Conservation (phyloP, 2,113 vertebrate genomes). For the Speoplatyrhinus poulsoni region DNA sequence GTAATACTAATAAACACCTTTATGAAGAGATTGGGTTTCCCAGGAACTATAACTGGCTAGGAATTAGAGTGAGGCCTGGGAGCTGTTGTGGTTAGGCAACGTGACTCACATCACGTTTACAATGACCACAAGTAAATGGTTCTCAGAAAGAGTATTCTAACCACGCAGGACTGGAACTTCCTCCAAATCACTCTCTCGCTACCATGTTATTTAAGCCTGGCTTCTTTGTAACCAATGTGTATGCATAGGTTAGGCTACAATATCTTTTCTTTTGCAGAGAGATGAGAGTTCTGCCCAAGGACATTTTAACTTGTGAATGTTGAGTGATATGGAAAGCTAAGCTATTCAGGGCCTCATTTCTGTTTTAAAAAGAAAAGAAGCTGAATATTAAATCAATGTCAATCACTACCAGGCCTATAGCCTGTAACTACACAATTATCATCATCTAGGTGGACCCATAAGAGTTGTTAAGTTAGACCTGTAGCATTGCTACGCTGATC, state of each 20-base stretch:
- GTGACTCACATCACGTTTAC: constrained; percentile 1
- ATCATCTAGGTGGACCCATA: too few relatives aligned
- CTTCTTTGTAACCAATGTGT: neutral
- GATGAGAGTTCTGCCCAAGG: neutral
- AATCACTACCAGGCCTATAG: too few relatives aligned
- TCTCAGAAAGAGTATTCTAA: neutral
- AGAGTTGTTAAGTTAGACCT: too few relatives aligned
- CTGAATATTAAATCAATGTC: too few relatives aligned
- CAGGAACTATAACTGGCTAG: neutral
- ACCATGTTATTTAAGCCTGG: neutral
- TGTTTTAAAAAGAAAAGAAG: too few relatives aligned
- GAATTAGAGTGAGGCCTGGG: neutral
- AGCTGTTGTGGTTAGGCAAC: constrained; percentile 7
- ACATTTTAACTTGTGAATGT: neutral
- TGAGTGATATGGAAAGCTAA: too few relatives aligned
- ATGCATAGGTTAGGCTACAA: neutral
- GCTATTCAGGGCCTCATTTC: too few relatives aligned
- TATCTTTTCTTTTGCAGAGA: neutral
- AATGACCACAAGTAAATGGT: constrained; percentile 13
- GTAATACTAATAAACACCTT: too few relatives aligned
- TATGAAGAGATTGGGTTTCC: too few relatives aligned
- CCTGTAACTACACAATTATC: too few relatives aligned
- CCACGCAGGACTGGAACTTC: neutral
- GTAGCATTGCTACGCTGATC: too few relatives aligned
- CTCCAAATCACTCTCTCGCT: neutral